Evolutionary conservation across 2,113 vertebrate species (phyloP), one percentile per base, ranked within the genome.

Genomic region (Apistogramma diplotaenia): DNA sequence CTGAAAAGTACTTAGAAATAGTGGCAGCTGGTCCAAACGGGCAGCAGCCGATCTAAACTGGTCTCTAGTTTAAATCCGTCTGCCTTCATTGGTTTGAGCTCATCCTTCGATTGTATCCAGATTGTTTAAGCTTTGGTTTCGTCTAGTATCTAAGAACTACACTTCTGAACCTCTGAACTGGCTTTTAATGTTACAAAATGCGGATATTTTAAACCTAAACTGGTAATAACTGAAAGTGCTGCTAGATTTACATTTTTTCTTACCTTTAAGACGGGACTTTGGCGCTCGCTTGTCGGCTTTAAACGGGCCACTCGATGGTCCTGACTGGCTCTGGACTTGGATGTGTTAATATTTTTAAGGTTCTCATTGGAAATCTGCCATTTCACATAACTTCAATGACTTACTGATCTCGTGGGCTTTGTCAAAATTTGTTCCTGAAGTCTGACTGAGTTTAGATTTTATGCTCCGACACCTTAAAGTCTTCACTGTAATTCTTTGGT

Each of bases 41-140:
- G 23, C 27, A 29, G 51, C 25, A 70, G 6, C 6, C 19, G 43
- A 29, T 19, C 0, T 49, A 18, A 46, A 51, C 7, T n/a, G 25
- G 25, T n/a, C 40, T 11, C 65, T 51, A 29, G 19, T 51, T 29
- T 51, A 49, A n/a, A 29, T 2, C 6, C 10, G 19, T 19, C 37
- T 19, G 10, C 43, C 25, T 51, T n/a, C 25, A 2, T 6, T 3
- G 2, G 65, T 29, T n/a, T 51, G 8, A 70, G 18, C 65, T 29
- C 2, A 0, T 49, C 65, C 1, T 49, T 29, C 29, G 25, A 70
- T 29, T 1, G 2, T 49, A 49, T 70, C 49, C 29, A 27, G 62
- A 29, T 0, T 3, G 49, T 10, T 2, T 49, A 29, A 49, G 19
- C 18, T 67, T 49, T 40, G 49, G 40, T 70, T 46, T 29, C 1